phyloP scores from a whole-genome alignment of 92 coral and sea anemone genomes.

The Actinostola sp. region DNA sequence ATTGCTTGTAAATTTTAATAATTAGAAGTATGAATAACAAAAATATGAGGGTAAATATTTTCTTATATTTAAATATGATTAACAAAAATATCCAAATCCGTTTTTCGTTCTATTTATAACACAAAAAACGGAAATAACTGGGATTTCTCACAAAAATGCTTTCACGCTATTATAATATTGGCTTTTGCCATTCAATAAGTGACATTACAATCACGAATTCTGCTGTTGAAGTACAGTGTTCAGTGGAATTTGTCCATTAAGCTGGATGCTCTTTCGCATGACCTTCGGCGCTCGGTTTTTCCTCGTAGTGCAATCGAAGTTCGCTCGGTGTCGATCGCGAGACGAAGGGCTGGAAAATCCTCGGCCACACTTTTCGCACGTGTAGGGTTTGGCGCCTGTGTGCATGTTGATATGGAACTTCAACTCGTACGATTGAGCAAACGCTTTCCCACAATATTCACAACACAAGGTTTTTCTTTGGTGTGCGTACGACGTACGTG shows the following conservation, averaged over 20 bases:
- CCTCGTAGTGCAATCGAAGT: slow-evolving; percentile 96
- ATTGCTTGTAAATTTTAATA: too few species aligned
- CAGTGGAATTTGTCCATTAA: slow-evolving; percentile 24
- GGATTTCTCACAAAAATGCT: too few species aligned
- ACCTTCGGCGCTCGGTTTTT: slow-evolving; percentile 90
- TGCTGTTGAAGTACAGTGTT: not conserved
- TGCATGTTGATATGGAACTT: slow-evolving; percentile 99
- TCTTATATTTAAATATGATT: too few species aligned
- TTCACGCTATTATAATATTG: too few species aligned
- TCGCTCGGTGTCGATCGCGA: slow-evolving; percentile 96
- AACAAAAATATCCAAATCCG: too few species aligned
- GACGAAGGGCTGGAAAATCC: slow-evolving; percentile 99
- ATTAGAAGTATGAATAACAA: too few species aligned
- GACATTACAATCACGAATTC: not conserved
- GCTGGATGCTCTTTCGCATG: slow-evolving; percentile 69
- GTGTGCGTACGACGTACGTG: slow-evolving; percentile 99
- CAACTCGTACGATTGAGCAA: slow-evolving; percentile 97
- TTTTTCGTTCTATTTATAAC: too few species aligned
- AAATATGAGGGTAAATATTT: too few species aligned
- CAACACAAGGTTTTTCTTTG: slow-evolving; percentile 98
- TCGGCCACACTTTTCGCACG: slow-evolving; percentile 95
- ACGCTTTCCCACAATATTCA: slow-evolving; percentile 97
- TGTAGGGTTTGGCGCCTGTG: slow-evolving; percentile 95
- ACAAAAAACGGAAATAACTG: too few species aligned
- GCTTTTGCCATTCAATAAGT: not conserved